These are phyloP conservation scores for Carcina quercana DNA, from an alignment of 2,888 invertebrate genomes.

Conservation along the genomic window DNA sequence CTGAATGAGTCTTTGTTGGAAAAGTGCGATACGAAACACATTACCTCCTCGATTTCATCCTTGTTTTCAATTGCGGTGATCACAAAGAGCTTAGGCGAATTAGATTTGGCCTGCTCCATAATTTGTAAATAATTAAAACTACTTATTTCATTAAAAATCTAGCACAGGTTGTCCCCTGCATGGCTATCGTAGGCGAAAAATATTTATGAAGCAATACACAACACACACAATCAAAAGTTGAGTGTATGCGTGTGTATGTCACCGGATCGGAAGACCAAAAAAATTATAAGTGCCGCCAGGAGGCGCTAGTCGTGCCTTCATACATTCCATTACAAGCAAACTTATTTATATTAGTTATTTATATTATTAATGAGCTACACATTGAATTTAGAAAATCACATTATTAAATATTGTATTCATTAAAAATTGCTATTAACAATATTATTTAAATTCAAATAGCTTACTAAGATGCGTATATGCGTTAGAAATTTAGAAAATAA, in stretches of 20 bases:
- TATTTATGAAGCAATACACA: slow-evolving; percentile 70
- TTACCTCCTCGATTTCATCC: slow-evolving; percentile 94
- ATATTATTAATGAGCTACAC: too few relatives aligned
- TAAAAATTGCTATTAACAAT: too few relatives aligned
- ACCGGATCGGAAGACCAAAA: slow-evolving; percentile 22
- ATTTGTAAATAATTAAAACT: slow-evolving; percentile 61
- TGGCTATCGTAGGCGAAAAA: slow-evolving; percentile 76
- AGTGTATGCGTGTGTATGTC: slow-evolving; percentile 49
- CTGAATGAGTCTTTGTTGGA: slow-evolving; percentile 67
- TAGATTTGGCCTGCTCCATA: slow-evolving; percentile 76
- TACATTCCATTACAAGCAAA: slow-evolving; percentile 20
- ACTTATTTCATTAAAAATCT: slow-evolving; percentile 74
- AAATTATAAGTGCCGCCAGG: slow-evolving; percentile 28
- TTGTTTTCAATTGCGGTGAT: slow-evolving; percentile 89
- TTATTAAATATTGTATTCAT: too few relatives aligned
- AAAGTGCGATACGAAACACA: slow-evolving; percentile 63
- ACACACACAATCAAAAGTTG: slow-evolving; percentile 61
- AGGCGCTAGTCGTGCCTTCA: slow-evolving; percentile 23
- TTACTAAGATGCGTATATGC: too few relatives aligned
- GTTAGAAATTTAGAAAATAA: too few relatives aligned
- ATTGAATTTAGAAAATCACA: too few relatives aligned
- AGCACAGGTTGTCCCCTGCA: slow-evolving; percentile 75
- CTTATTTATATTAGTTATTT: too few relatives aligned
- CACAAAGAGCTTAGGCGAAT: slow-evolving; percentile 84
- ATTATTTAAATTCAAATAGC: too few relatives aligned